These are phyloP conservation scores for Lordiphosa collinella DNA, from an alignment of 1,140 invertebrate genomes.

Conservation along the genomic window DNA sequence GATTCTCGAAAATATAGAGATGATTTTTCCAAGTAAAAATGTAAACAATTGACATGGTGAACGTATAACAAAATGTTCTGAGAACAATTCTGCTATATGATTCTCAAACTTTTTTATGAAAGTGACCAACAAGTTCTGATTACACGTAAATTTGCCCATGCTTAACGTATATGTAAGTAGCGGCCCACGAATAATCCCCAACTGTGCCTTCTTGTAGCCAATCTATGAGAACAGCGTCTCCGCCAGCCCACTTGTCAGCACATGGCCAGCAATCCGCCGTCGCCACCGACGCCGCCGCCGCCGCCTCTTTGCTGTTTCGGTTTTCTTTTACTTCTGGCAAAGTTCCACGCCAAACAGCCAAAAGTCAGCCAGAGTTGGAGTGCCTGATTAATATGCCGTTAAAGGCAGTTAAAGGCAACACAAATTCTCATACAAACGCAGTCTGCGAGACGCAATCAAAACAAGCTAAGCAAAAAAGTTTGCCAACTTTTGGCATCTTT, in stretches of 20 bases:
- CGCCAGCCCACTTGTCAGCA: slow-evolving; percentile 14
- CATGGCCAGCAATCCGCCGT: not conserved
- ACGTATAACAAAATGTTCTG: too few species aligned
- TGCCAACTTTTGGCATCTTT: slow-evolving; percentile 31
- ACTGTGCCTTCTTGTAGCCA: slow-evolving; percentile 7
- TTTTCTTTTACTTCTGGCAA: slow-evolving; percentile 15
- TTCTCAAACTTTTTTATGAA: too few species aligned
- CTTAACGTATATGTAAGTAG: too few species aligned
- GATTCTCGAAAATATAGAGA: too few species aligned
- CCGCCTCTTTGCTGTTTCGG: slow-evolving; percentile 57
- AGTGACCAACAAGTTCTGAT: too few species aligned
- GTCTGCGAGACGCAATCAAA: slow-evolving; percentile 19
- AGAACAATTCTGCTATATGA: too few species aligned
- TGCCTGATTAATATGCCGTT: too few species aligned
- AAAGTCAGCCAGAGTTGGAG: slow-evolving; percentile 43
- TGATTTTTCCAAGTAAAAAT: too few species aligned
- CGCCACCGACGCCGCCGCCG: not conserved
- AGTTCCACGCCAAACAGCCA: slow-evolving; percentile 12
- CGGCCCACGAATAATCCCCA: too few species aligned
- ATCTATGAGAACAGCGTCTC: slow-evolving; percentile 31
- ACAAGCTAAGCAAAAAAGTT: slow-evolving; percentile 37
- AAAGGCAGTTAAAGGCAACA: slow-evolving; percentile 2
- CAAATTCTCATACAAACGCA: slow-evolving; percentile 7
- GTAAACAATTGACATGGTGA: too few species aligned
- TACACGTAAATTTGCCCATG: too few species aligned